Evolutionary conservation across 2,797 vertebrate species (phyloP).

Genomic region (Epinephelus awoara): DNA sequence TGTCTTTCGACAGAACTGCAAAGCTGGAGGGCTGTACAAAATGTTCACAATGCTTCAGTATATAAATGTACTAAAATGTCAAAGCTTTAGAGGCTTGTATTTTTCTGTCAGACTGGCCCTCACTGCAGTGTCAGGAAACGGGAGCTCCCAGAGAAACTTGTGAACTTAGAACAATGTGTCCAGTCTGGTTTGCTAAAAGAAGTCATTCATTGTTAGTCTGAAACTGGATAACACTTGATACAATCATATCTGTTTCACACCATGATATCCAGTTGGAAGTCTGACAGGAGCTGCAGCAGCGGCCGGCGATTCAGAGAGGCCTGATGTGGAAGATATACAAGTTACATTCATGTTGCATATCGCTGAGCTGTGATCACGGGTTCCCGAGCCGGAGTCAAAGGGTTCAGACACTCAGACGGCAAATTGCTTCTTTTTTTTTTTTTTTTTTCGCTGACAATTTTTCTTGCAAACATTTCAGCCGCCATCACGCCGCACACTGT

Average conservation of each 20-base stretch:
- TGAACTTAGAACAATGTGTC: slow-evolving; percentile 47
- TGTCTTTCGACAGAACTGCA: background rate
- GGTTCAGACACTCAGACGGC: background rate
- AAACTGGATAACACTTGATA: slow-evolving; percentile 40
- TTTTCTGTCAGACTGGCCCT: slow-evolving; percentile 6
- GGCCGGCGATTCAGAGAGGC: background rate
- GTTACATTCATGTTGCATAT: background rate
- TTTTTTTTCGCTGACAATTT: background rate
- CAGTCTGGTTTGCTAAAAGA: slow-evolving; percentile 34
- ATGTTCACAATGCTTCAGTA: background rate
- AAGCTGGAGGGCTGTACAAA: background rate
- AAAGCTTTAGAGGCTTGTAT: background rate
- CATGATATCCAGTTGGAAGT: slow-evolving; percentile 16
- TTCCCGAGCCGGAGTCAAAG: slow-evolving; percentile 15
- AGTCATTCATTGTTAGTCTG: slow-evolving; percentile 29
- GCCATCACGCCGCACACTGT: background rate
- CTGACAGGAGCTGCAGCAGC: slow-evolving; percentile 16
- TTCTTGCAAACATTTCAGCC: slow-evolving; percentile 5
- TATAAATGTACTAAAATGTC: slow-evolving; percentile 8
- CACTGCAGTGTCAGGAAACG: background rate
- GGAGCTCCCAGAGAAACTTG: slow-evolving; percentile 23
- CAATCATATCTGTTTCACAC: slow-evolving; percentile 61
- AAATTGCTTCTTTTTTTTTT: background rate
- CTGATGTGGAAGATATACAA: background rate
- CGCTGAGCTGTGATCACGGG: slow-evolving; percentile 7